Base-by-base conservation (phyloP, 2,888 invertebrate genomes). In the Eristalinus aeneus region DNA sequence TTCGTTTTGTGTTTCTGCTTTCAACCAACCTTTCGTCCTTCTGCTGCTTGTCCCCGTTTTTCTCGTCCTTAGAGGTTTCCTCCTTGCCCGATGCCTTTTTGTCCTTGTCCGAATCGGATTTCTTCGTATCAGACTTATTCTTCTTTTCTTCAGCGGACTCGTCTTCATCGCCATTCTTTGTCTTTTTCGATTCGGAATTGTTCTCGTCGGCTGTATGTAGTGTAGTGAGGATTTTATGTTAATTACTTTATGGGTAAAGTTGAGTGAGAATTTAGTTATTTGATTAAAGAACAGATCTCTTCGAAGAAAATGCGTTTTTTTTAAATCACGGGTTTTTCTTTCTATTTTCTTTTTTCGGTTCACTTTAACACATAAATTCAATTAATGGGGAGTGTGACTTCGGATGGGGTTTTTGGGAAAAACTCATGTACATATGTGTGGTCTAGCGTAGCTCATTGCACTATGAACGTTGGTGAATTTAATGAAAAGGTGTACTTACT, bases 21-120 rank as follows among this genome's bases (percentile, higher is more conserved):
- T 91, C 94, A 93, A 93, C 90, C 80, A 93, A 94, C 94, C 94
- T 93, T 92, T 93, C 93, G 89, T 94, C 93, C 88, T 94, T 93
- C 90, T 94, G 94, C 91, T 94, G 95, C 92, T 91, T 92, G 63
- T 92, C 93, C 84, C 93, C 93, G 73, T 90, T 87, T 88, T 91
- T 94, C 90, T 89, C 94, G 91, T 93, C 94, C 93, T 87, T 89
- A 12, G 88, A 32, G 8, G 90, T 89, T 10, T 90, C 91, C 10
- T 90, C 91, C 75, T 90, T 90, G 78, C 64, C 69, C 60, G 76
- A 75, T 20, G 86, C 77, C 74, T 91, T 91, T 80, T 90, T 90
- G 27, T 90, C 91, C 23, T 89, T 90, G 46, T 90, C 74, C 69
- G 73, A 76, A 73, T 71, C 78, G 68, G 80, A 27, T 73, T 75